phyloP scores from a whole-genome alignment of 2,797 vertebrate genomes.

The Peromyscus eremicus region DNA sequence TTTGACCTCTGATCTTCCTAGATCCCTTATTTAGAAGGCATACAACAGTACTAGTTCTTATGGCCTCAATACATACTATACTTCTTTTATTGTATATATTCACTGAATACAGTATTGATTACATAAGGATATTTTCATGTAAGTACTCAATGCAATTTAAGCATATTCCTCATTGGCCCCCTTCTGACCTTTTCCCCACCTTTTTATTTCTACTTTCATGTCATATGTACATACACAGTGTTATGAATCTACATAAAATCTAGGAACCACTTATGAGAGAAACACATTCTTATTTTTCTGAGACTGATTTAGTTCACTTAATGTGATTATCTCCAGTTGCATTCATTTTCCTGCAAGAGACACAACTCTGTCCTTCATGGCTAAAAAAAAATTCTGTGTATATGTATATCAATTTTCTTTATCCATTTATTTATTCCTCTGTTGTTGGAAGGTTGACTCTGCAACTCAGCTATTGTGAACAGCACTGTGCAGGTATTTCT shows the following conservation, averaged over 20 bases:
- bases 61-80: background rate
- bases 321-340: background rate
- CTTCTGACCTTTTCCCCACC: background rate
- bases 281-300: background rate
- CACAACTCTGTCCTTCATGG: background rate
- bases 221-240: background rate
- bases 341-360: background rate
- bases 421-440: background rate
- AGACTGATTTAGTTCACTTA: background rate
- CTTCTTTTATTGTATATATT: background rate
- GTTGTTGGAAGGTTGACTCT: background rate
- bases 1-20: background rate
- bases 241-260: background rate
- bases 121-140: background rate
- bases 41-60: background rate
- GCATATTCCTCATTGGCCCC: background rate
- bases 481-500: background rate
- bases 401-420: background rate
- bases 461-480: background rate
- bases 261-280: background rate
- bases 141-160: background rate
- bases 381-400: background rate
- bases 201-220: background rate
- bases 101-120: background rate
- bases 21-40: background rate